phyloP scores from a whole-genome alignment of 2,113 vertebrate species.

The Gymnobelideus leadbeateri region DNA sequence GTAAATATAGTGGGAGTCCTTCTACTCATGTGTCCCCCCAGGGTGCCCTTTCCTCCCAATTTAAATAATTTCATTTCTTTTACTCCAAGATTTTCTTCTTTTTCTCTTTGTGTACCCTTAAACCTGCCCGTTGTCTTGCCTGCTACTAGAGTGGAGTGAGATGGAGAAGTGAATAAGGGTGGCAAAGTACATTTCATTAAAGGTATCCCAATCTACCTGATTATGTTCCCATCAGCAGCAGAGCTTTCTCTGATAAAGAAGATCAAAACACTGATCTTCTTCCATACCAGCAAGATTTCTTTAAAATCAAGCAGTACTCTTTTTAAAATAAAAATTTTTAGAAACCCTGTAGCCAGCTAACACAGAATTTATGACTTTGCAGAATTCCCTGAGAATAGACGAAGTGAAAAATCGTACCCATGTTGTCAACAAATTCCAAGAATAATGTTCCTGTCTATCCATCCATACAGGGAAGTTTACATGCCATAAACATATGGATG shows the following conservation, averaged over 20 bases:
- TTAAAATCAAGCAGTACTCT: constrained; percentile 51
- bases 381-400: constrained; percentile 77
- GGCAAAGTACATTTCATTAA: background rate
- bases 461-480: constrained; percentile 75
- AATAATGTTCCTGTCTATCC: constrained; percentile 79
- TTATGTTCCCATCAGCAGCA: background rate
- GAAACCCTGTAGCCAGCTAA: constrained; percentile 70
- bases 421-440: constrained; percentile 80
- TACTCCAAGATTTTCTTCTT: background rate
- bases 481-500: constrained; percentile 78
- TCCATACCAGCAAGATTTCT: constrained; percentile 45
- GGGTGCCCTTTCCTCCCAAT: constrained; percentile 5
- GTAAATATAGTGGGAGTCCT: background rate
- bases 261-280: constrained; percentile 18
- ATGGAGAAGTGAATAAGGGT: background rate
- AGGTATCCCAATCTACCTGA: background rate
- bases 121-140: background rate
- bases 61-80: background rate
- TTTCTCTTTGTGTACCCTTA: background rate
- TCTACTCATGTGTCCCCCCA: background rate
- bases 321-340: constrained; percentile 46
- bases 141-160: background rate
- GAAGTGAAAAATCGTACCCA: constrained; percentile 78
- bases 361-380: constrained; percentile 75
- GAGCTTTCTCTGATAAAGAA: background rate